A percentile compares a stretch with the other conserved stretches of the same genome.
Evolutionary conservation across 1,140 invertebrate species (phyloP).

Genomic region (Euborellia annulipes): DNA sequence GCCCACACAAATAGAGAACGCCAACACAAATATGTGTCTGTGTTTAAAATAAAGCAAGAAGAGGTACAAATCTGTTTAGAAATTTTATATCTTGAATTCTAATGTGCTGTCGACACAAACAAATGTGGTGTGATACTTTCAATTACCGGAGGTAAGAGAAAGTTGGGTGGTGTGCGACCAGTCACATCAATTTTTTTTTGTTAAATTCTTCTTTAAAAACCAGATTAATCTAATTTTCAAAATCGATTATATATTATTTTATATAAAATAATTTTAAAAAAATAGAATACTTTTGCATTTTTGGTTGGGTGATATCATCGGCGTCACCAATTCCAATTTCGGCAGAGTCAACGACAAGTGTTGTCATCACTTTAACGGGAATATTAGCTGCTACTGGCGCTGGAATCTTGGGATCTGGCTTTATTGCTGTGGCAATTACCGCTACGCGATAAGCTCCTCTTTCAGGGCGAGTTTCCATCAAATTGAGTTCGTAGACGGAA

Average conservation of each 20-base stretch:
- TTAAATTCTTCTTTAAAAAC: too few species aligned
- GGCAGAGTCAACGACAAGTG: slow-evolving; percentile 52
- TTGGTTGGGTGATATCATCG: slow-evolving; percentile 67
- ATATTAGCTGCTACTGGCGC: slow-evolving; percentile 41
- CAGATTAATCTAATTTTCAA: too few species aligned
- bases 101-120: too few species aligned
- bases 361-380: slow-evolving; percentile 53
- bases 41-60: too few species aligned
- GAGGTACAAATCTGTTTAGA: too few species aligned
- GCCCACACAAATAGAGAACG: background rate
- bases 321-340: slow-evolving; percentile 82
- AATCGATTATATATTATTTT: too few species aligned
- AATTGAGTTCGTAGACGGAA: slow-evolving; percentile 61
- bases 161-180: too few species aligned
- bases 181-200: too few species aligned
- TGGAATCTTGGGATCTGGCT: slow-evolving; percentile 36
- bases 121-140: too few species aligned
- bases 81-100: too few species aligned
- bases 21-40: slow-evolving; percentile 2
- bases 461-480: slow-evolving; percentile 60
- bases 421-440: slow-evolving; percentile 43
- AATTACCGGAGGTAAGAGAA: too few species aligned
- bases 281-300: slow-evolving; percentile 43
- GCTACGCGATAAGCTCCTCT: slow-evolving; percentile 72
- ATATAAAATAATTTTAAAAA: background rate